phyloP scores from a whole-genome alignment of 2,888 invertebrate species.

The Acrobasis consociella region DNA sequence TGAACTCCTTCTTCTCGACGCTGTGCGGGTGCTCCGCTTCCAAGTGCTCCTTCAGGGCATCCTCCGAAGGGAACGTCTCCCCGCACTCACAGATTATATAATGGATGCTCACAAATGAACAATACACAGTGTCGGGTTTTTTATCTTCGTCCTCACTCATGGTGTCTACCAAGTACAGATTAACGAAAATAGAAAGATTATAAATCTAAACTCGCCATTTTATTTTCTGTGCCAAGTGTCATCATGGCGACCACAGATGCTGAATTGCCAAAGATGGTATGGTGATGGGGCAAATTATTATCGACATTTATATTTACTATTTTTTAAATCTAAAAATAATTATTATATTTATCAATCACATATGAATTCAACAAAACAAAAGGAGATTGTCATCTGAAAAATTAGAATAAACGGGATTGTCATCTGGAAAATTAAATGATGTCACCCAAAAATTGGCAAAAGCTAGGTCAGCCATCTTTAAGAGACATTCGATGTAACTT shows the following conservation, averaged over 20 bases:
- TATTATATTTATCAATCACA: no score
- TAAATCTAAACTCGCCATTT: conserved; percentile 27
- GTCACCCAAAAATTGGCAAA: no score
- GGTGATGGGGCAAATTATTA: no score
- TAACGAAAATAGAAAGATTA: conserved; percentile 15
- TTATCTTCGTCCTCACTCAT: conserved; percentile 25
- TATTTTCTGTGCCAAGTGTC: conserved; percentile 29
- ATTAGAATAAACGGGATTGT: no score
- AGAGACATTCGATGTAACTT: no score
- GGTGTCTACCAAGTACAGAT: conserved; percentile 24
- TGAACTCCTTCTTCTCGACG: conserved; percentile 30
- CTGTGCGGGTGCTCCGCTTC: conserved; percentile 40
- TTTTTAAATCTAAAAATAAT: no score
- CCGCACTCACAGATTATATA: conserved; percentile 49
- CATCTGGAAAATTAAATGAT: no score
- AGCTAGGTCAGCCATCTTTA: no score
- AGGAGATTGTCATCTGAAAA: no score
- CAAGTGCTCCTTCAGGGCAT: conserved; percentile 46
- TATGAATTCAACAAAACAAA: no score
- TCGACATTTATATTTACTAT: no score
- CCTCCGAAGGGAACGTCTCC: conserved; percentile 41
- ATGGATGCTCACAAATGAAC: conserved; percentile 29
- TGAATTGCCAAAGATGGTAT: no score
- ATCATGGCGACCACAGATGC: conserved; percentile 4
- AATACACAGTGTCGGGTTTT: conserved; percentile 25